Evolutionary conservation across 1,140 invertebrate species (phyloP).

Genomic region (Eueides isabella): DNA sequence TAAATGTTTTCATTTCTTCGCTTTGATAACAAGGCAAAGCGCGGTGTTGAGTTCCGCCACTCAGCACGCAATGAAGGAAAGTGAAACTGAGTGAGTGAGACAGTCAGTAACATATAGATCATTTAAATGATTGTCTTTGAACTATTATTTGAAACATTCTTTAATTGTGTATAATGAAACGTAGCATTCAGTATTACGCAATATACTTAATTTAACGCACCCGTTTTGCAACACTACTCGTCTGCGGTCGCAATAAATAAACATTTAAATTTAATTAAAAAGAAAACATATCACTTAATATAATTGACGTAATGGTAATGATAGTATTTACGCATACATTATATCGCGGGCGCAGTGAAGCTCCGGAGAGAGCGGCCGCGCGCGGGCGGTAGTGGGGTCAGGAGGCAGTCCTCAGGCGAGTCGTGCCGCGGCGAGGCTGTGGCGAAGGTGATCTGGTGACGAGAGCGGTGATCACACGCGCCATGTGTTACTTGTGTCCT

Average conservation of each 20-base stretch:
- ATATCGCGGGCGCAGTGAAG: constrained; percentile 15
- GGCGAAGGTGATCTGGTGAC: constrained; percentile 30
- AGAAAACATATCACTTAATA: constrained; percentile 11
- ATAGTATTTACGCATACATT: constrained; percentile 15
- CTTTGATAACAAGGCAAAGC: too few relatives aligned
- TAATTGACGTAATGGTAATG: constrained; percentile 23
- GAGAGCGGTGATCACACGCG: constrained; percentile 17
- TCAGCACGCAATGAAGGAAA: too few relatives aligned
- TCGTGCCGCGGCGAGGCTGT: constrained; percentile 23
- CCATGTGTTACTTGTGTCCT: neutral
- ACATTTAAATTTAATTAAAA: constrained; percentile 2
- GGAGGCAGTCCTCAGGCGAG: neutral
- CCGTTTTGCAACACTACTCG: neutral
- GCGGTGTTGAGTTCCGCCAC: too few relatives aligned
- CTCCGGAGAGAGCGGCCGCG: neutral
- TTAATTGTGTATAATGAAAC: too few relatives aligned
- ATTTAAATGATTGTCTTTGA: neutral
- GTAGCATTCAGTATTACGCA: too few relatives aligned
- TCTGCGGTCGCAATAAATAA: neutral
- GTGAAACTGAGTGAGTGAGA: too few relatives aligned
- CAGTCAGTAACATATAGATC: too few relatives aligned
- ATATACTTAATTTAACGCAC: neutral
- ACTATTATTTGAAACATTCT: neutral
- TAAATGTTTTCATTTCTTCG: too few relatives aligned
- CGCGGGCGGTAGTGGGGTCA: neutral